Conservation (phyloP, 2,888 invertebrate species). For the Sphecodes monilicornis region DNA sequence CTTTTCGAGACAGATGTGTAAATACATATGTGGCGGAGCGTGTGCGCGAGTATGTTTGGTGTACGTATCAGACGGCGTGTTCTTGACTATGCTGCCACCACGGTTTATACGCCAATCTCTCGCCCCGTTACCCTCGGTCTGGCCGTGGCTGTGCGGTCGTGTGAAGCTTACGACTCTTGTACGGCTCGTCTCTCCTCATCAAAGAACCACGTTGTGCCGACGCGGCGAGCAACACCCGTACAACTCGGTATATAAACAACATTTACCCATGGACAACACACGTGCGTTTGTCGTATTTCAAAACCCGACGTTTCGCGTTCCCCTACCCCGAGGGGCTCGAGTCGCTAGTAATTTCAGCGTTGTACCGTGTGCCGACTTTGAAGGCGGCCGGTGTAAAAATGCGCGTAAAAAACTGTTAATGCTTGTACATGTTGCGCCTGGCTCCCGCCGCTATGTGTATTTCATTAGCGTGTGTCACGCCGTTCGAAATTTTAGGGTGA, state of each 20-base stretch:
- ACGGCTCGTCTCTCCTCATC: slow-evolving; percentile 77
- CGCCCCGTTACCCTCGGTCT: slow-evolving; percentile 32
- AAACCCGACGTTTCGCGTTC: slow-evolving; percentile 54
- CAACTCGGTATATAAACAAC: slow-evolving; percentile 71
- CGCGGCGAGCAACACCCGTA: slow-evolving; percentile 64
- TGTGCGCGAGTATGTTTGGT: not conserved
- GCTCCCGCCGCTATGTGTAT: slow-evolving; percentile 39
- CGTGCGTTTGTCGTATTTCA: slow-evolving; percentile 75
- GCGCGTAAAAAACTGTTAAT: slow-evolving; percentile 64
- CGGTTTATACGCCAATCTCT: slow-evolving; percentile 45
- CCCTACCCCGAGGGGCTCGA: slow-evolving; percentile 32
- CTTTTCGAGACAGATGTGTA: no score
- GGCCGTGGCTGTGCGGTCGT: slow-evolving; percentile 27
- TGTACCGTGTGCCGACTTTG: slow-evolving; percentile 64
- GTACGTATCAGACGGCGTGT: slow-evolving; percentile 23
- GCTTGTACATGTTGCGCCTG: slow-evolving; percentile 44
- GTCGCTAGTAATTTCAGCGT: slow-evolving; percentile 67
- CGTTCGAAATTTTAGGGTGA: slow-evolving; percentile 52
- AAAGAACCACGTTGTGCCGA: slow-evolving; percentile 75
- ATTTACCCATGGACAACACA: slow-evolving; percentile 72
- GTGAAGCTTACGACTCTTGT: slow-evolving; percentile 60
- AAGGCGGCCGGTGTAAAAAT: slow-evolving; percentile 65
- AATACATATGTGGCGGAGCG: not conserved
- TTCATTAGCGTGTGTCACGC: slow-evolving; percentile 52
- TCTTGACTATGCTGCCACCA: slow-evolving; percentile 28